phyloP scores from a whole-genome alignment of 2,113 vertebrate genomes.

The Callionymus lyra region DNA sequence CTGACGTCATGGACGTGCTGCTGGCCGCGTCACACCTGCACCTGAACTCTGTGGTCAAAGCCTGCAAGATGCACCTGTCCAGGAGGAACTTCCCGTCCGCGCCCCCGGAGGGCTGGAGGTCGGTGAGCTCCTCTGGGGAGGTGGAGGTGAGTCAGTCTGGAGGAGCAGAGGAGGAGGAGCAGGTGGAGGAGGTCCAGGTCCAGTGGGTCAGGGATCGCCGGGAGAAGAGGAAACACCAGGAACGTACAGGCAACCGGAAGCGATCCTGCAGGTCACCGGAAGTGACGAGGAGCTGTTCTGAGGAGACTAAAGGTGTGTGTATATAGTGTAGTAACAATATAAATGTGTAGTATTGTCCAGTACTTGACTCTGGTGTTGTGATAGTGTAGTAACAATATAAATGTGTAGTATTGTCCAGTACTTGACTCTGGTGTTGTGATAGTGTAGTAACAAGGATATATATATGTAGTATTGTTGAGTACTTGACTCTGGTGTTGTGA shows the following conservation, averaged over 20 bases:
- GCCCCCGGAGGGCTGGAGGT: slow-evolving; percentile 65
- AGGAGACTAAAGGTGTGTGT: no score
- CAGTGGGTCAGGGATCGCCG: slow-evolving; percentile 40
- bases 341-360: no score
- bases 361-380: no score
- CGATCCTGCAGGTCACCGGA: slow-evolving; percentile 64
- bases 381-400: no score
- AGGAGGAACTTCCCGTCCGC: slow-evolving; percentile 82
- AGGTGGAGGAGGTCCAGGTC: not conserved
- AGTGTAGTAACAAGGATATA: no score
- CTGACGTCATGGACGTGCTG: slow-evolving; percentile 92
- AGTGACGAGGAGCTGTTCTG: slow-evolving; percentile 36
- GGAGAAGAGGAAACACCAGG: slow-evolving; percentile 77
- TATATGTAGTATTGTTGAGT: no score
- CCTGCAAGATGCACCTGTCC: slow-evolving; percentile 87
- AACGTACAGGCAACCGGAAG: slow-evolving; percentile 59
- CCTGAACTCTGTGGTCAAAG: slow-evolving; percentile 84
- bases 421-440: no score
- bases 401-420: no score
- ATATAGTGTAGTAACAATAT: no score
- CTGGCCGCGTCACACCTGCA: slow-evolving; percentile 88
- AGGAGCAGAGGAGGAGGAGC: slow-evolving; percentile 19
- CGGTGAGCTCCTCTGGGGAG: slow-evolving; percentile 30
- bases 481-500: no score
- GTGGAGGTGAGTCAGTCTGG: slow-evolving; percentile 47